Base-by-base conservation (phyloP, 2,888 invertebrate genomes). In the Vandiemenella viatica region DNA sequence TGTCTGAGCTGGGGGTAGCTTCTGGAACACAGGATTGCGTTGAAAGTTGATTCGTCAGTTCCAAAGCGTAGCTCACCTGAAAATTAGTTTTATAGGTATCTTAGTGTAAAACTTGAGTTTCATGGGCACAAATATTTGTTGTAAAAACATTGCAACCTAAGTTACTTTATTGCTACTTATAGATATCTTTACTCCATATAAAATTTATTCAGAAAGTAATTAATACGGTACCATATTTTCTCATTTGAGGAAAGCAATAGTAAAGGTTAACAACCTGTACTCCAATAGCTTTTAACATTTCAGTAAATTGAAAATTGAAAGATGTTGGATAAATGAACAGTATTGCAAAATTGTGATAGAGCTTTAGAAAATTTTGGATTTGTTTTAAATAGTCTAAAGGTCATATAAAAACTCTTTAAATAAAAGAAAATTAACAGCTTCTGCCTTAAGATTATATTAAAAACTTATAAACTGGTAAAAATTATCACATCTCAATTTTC, bases 41-140 rank as follows among this genome's bases (percentile, higher is more conserved):
- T 88, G 70, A 93, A 90, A 45, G 76, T 75, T 1, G 85, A 85
- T 66, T 90, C 90, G 63, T 90, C 89, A 0, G 91, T 91, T 48
- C 91, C 89, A 46, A 84, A 62, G 43, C 67, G 66, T 5, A 74
- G 62, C 60, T 75, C 75, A 23, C 77, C 74, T 74, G 55, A 45
- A 51, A 45, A 6, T 20, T 4, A 42, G 10, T 23, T 20, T 7
- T 20, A 18, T 13, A 19, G n/a, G 1, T 19, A 13, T 3, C n/a
- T 42, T 38, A 26, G 13, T 26, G 26, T 26, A 15, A 40, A n/a
- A 15, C 7, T 7, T n/a, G 17, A 10, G 7, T 40, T 40, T 10
- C 17, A 10, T 10, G n/a, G 17, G n/a, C 7, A 15, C n/a, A 8
- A 16, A 40, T 40, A 40, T 16, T n/a, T 10, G 8, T 40, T n/a